Base-by-base conservation (phyloP, 2,888 invertebrate genomes). In the Lepidocyrtoides sp. region DNA sequence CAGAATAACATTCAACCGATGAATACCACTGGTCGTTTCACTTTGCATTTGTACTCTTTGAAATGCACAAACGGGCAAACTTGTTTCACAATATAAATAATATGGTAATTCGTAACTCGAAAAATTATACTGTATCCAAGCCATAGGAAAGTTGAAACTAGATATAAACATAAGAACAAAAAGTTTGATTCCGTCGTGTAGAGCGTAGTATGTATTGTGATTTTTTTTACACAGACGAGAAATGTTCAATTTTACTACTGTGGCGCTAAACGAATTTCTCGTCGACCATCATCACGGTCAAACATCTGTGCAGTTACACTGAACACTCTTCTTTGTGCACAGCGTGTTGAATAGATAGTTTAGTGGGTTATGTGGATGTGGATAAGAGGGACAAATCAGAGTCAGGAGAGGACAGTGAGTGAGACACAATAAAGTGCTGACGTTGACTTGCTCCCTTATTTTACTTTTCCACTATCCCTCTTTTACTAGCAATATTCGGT, bases 361-460 rank as follows among this genome's bases (percentile, higher is more conserved):
- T n/a, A 77, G 26, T 77, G 51, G 77, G 77, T 72, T 72, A 72
- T 72, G 44, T 44, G 72, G 2, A 77, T 17, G n/a, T n/a, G 41
- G 17, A 17, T 36, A 77, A 23, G 29, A 48, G 32, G 32, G 32
- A 12, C 32, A n/a, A 77, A 36, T 69, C 41, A 41, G 48, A 48
- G 3, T 3, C 26, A 20, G 26, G n/a, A 4, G 69, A 69, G 41
- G 41, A 75, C 48, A 75, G 44, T 69, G 36, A 72, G 41, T 7
- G 41, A 72, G 72, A 72, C 44, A 72, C 72, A 44, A 29, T 14
- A 77, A 77, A 77, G 29, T 77, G 77, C 77, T 77, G 48, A 77
- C 77, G 77, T 77, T 51, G 51, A 77, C 77, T 77, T 77, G 77
- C 26, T 77, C 29, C 14, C 10, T 32, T 51, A 23, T 69, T 77